These are phyloP conservation scores for Tuta absoluta DNA, from an alignment of 2,888 invertebrate species.

Conservation along the genomic window DNA sequence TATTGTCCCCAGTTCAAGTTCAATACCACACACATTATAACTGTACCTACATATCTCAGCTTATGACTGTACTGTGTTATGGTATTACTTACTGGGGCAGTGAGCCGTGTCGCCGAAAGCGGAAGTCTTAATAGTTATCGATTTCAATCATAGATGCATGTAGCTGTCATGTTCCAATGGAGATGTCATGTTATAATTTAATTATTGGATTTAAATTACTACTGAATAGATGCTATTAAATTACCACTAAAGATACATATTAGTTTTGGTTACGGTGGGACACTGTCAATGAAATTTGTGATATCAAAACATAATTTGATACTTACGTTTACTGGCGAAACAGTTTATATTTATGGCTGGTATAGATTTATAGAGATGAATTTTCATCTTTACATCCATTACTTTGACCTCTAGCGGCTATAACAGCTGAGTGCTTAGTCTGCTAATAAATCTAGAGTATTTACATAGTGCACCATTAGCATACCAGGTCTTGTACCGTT, in stretches of 20 bases:
- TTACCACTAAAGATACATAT: not conserved
- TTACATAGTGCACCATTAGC: slow-evolving; percentile 5
- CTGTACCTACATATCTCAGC: not conserved
- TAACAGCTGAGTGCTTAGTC: not conserved
- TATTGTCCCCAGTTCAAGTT: slow-evolving; percentile 10
- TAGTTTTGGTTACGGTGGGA: not conserved
- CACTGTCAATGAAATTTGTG: not conserved
- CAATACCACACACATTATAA: slow-evolving; percentile 6
- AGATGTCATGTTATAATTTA: not conserved
- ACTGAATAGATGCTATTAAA: not conserved
- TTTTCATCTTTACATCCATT: not conserved
- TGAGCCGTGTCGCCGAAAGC: not conserved
- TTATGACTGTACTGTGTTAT: not conserved
- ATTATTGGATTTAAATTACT: not conserved
- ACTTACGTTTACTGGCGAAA: no score
- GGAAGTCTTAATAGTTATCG: slow-evolving; percentile 1
- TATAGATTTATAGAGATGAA: no score
- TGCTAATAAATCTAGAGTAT: slow-evolving; percentile 6
- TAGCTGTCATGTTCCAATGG: slow-evolving; percentile 8
- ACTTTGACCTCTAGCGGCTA: not conserved
- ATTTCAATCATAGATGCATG: not conserved
- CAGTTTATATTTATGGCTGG: no score
- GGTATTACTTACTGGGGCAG: not conserved
- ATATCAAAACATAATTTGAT: not conserved
- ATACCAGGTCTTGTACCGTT: slow-evolving; percentile 14